Conservation (phyloP, 1,140 invertebrate genomes). For the Musca domestica region DNA sequence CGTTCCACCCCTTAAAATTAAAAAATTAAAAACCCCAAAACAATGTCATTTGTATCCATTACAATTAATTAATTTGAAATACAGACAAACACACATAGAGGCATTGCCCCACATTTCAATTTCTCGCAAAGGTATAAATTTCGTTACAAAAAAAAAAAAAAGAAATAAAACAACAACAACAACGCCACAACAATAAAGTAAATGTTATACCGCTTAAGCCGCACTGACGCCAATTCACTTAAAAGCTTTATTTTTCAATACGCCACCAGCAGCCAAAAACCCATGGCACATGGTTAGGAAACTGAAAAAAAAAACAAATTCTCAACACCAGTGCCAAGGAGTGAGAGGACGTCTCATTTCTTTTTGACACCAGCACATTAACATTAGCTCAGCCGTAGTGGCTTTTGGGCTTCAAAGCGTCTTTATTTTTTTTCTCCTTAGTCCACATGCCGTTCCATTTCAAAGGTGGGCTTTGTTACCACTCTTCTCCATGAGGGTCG, state of each 20-base stretch:
- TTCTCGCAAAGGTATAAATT: too few relatives aligned
- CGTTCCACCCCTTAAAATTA: too few relatives aligned
- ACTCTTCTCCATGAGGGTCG: conserved; percentile 8
- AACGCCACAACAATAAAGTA: too few relatives aligned
- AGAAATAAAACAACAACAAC: too few relatives aligned
- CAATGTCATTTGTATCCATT: neutral
- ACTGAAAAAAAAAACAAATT: neutral
- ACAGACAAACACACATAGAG: too few relatives aligned
- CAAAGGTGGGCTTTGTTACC: neutral
- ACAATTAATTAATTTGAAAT: too few relatives aligned
- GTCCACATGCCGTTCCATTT: neutral
- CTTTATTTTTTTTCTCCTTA: neutral
- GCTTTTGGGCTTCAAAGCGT: neutral
- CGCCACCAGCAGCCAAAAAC: neutral
- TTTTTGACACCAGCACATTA: conserved; percentile 20
- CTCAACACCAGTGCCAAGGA: neutral
- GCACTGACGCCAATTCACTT: conserved; percentile 49
- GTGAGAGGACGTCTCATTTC: neutral
- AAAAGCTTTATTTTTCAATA: conserved; percentile 40
- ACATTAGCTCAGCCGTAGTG: conserved; percentile 3
- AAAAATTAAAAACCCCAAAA: neutral
- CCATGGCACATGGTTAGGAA: too few relatives aligned
- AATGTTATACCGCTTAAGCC: conserved; percentile 34
- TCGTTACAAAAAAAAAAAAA: too few relatives aligned
- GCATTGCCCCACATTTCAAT: too few relatives aligned